Conservation (phyloP, 2,113 vertebrate genomes). For the Okapia johnstoni region DNA sequence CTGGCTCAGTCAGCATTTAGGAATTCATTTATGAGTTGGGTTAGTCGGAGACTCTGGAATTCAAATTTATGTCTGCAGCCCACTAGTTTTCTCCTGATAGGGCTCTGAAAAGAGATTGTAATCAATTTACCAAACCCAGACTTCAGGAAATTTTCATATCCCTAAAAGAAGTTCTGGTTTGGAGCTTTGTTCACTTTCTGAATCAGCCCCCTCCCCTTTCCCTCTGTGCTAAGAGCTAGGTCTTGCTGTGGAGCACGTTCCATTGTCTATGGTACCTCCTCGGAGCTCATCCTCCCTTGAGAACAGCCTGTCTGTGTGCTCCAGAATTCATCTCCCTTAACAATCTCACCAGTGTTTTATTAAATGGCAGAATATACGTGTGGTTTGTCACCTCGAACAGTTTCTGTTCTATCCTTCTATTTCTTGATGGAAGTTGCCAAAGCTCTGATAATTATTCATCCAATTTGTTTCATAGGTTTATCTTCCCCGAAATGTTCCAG, state of each 20-base stretch:
- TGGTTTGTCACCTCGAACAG: slow-evolving; percentile 63
- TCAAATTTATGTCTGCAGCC: slow-evolving; percentile 87
- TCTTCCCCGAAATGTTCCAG: slow-evolving; percentile 62
- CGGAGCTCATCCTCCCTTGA: slow-evolving; percentile 25
- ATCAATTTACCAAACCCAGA: slow-evolving; percentile 82
- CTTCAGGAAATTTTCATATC: slow-evolving; percentile 73
- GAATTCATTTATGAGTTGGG: slow-evolving; percentile 93
- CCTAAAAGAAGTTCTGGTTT: slow-evolving; percentile 64
- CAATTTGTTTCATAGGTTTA: slow-evolving; percentile 73
- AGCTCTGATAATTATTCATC: slow-evolving; percentile 60
- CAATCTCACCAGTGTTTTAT: slow-evolving; percentile 58
- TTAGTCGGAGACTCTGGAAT: slow-evolving; percentile 89
- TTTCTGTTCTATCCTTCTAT: slow-evolving; percentile 61
- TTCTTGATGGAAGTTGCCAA: slow-evolving; percentile 53
- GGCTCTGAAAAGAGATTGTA: slow-evolving; percentile 80
- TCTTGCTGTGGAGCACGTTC: rapidly evolving
- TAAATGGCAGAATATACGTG: slow-evolving; percentile 60
- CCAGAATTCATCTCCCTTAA: slow-evolving; percentile 55
- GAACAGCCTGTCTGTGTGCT: slow-evolving; percentile 45
- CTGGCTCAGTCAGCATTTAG: slow-evolving; percentile 92
- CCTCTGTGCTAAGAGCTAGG: too few species aligned
- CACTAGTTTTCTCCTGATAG: slow-evolving; percentile 81
- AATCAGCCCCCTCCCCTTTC: too few species aligned
- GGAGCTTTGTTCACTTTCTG: slow-evolving; percentile 9
- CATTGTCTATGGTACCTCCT: neutral